Evolutionary conservation across 1,140 invertebrate species (phyloP).

Genomic region (Nomia melanderi): DNA sequence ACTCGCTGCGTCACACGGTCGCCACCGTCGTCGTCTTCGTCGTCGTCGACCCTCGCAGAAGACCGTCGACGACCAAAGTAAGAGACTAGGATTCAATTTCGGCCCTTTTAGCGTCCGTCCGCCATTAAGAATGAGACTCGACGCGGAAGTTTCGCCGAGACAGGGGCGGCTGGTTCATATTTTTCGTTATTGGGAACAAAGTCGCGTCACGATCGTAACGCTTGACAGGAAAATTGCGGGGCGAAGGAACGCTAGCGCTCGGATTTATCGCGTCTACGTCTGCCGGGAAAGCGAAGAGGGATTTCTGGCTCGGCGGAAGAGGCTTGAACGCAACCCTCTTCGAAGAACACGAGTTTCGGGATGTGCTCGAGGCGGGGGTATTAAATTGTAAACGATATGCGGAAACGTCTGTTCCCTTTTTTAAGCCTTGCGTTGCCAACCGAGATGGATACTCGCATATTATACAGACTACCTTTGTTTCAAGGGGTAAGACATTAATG

Average conservation of each 20-base stretch:
- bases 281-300: neutral
- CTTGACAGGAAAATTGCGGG: conserved; percentile 2
- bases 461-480: no score
- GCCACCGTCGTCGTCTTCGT: no score
- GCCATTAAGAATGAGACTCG: conserved; percentile 2
- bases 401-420: no score
- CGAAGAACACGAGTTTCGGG: neutral
- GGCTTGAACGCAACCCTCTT: neutral
- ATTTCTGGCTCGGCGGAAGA: neutral
- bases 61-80: neutral
- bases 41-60: neutral
- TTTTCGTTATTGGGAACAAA: conserved; percentile 18
- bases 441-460: no score
- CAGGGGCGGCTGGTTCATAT: neutral
- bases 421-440: no score
- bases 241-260: neutral
- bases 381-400: neutral
- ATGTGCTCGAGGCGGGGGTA: neutral
- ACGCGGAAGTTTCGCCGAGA: neutral
- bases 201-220: neutral
- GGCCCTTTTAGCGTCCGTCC: neutral
- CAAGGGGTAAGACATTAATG: no score
- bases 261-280: neutral
- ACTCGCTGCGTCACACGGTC: neutral
- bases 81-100: conserved; percentile 19